A percentile compares a stretch with the other conserved stretches of the same genome.
Evolutionary conservation across 2,888 invertebrate genomes (phyloP).

Genomic region (Agrochola lota): DNA sequence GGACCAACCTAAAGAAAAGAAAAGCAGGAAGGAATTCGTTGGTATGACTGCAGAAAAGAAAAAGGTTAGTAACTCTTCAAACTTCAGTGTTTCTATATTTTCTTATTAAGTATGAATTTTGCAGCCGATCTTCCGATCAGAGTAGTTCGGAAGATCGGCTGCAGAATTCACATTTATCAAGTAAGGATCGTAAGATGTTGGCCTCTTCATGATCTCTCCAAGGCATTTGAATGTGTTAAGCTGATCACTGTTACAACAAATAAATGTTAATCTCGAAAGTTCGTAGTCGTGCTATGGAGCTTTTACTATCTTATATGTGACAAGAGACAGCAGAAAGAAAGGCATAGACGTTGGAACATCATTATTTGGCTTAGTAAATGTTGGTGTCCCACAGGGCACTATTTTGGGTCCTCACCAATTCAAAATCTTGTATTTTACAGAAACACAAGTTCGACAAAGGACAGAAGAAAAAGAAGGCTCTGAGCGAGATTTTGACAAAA

Average conservation of each 20-base stretch:
- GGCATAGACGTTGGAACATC: neutral
- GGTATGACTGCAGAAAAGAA: constrained; percentile 90
- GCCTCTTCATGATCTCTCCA: neutral
- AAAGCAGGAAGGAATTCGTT: constrained; percentile 86
- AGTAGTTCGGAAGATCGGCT: neutral
- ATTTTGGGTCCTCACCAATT: constrained; percentile 8
- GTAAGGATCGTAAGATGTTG: neutral
- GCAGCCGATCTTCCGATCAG: too few species aligned
- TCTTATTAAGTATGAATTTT: too few species aligned
- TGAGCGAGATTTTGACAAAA: constrained; percentile 89
- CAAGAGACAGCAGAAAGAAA: neutral
- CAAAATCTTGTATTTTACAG: constrained; percentile 74
- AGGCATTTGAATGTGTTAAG: constrained; percentile 16
- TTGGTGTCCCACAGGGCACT: constrained; percentile 20
- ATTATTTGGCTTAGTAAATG: neutral
- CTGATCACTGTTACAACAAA: neutral
- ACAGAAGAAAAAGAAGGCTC: constrained; percentile 88
- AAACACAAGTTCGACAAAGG: constrained; percentile 88
- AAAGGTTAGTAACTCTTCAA: constrained; percentile 77
- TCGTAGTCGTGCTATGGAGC: neutral
- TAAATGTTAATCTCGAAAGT: neutral
- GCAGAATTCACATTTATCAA: neutral
- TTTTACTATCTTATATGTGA: neutral
- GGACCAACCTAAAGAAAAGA: constrained; percentile 81
- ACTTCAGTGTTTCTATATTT: neutral